phyloP scores from a whole-genome alignment of 2,797 vertebrate species.

The Neosilurus mollespiculum region DNA sequence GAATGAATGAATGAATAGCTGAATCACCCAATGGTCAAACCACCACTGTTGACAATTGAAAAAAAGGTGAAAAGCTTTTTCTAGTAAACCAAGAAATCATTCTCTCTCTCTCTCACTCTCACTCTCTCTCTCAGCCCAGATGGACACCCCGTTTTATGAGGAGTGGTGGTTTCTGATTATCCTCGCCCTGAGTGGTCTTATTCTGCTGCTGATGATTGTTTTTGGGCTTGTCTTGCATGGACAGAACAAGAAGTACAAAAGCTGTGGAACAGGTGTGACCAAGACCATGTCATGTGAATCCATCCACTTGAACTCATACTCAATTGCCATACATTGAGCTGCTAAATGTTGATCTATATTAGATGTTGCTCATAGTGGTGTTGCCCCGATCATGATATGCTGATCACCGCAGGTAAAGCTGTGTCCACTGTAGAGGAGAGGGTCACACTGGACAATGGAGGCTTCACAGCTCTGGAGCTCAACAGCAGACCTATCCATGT shows the following conservation, averaged over 20 bases:
- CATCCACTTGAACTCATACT: neutral
- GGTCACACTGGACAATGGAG: constrained; percentile 90
- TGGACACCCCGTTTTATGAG: constrained; percentile 86
- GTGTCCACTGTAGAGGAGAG: constrained; percentile 84
- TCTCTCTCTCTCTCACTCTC: neutral
- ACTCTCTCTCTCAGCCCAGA: constrained; percentile 74
- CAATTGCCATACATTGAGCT: neutral
- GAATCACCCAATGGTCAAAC: neutral
- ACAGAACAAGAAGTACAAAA: constrained; percentile 86
- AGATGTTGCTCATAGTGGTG: neutral
- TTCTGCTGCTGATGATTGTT: constrained; percentile 84
- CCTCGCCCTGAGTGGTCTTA: constrained; percentile 85
- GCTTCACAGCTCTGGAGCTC: constrained; percentile 91
- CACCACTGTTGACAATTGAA: neutral
- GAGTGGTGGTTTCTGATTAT: constrained; percentile 98
- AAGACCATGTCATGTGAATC: neutral
- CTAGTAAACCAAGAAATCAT: neutral
- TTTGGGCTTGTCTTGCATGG: constrained; percentile 84
- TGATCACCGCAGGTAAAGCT: constrained; percentile 78
- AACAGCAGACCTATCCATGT: constrained; percentile 88
- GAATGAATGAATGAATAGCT: neutral
- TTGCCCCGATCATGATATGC: constrained; percentile 53
- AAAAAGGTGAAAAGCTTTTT: neutral
- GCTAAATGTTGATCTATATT: neutral
- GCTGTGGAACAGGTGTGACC: constrained; percentile 78